Base-by-base conservation (phyloP, 2,888 invertebrate species). In the Crepidodera aurea region DNA sequence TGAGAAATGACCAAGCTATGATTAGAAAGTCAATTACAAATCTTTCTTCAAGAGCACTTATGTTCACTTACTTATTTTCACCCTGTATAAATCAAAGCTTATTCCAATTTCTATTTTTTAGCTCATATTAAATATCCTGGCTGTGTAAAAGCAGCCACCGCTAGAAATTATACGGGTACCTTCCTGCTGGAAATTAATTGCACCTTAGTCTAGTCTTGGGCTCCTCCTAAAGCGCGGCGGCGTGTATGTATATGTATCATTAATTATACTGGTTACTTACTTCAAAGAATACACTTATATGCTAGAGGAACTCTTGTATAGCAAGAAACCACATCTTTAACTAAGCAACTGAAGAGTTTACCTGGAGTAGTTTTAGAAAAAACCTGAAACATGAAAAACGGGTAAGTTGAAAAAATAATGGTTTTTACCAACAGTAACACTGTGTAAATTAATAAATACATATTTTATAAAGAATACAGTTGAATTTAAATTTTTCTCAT, bases 141-240 rank as follows among this genome's bases (percentile, higher is more conserved):
- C 19, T 22, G 1, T 13, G 37, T 51, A 50, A 60, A 46, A 61
- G 40, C 44, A 62, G 39, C 48, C 51, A 61, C 53, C 1, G 27
- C 29, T 7, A 15, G 12, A 40, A 40, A 40, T 51, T 48, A 42
- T 55, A 51, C 58, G 44, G 54, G 39, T 57, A 62, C 57, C 56
- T 60, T 40, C 60, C 59, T 44, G 60, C 51, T 37, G 40, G 53
- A 55, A 60, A 56, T 60, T 64, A 66, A 66, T 66, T 66, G 62
- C 57, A 57, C 59, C 50, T 22, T 32, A 53, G 54, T 57, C 39
- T 57, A 15, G 53, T 53, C 56, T 56, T 18, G 22, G 13, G 10
- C 34, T 19, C 19, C 46, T 56, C 46, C 48, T 13, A 48, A 48
- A 10, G 10, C 22, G 34, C 16, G 13, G 48, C 48, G 16, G 8